A percentile compares a stretch with the other conserved stretches of the same genome.
These are phyloP conservation scores for Leptoteleia sp. DNA, from an alignment of 1,140 invertebrate species.

Conservation along the genomic window DNA sequence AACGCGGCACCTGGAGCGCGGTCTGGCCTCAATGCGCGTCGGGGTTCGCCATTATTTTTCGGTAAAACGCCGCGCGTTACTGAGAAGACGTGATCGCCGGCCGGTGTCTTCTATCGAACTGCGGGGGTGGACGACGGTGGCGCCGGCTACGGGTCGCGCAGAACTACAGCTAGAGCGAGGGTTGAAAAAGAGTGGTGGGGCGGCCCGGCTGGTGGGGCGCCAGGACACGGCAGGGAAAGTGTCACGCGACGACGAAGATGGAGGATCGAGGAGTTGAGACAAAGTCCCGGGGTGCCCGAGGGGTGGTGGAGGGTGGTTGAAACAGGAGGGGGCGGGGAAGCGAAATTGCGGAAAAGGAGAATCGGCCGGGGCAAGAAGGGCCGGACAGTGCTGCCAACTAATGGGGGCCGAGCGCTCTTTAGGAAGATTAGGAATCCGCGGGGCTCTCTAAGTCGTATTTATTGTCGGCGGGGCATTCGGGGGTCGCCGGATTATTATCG, in stretches of 20 bases:
- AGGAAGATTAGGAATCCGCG: conserved; percentile 14
- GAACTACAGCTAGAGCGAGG: conserved; percentile 53
- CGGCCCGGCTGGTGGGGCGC: conserved; percentile 43
- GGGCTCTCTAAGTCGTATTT: no score
- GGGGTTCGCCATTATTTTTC: conserved; percentile 52
- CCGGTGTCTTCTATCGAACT: conserved; percentile 81
- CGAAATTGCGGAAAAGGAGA: conserved; percentile 34
- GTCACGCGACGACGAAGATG: conserved; percentile 64
- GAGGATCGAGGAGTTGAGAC: conserved; percentile 41
- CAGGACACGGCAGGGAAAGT: conserved; percentile 62
- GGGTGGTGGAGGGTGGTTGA: no score
- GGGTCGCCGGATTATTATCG: conserved; percentile 20
- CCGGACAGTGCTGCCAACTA: conserved; percentile 46
- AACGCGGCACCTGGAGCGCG: background rate
- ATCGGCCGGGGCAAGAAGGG: conserved; percentile 3
- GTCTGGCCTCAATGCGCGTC: conserved; percentile 15
- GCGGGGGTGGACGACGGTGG: conserved; percentile 77
- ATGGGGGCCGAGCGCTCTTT: conserved; percentile 26
- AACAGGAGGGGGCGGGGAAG: background rate
- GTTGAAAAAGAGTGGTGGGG: conserved; percentile 37
- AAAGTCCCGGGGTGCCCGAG: no score
- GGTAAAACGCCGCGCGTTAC: conserved; percentile 31
- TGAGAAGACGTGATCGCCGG: conserved; percentile 71
- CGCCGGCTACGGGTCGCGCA: conserved; percentile 65
- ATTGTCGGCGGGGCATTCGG: conserved; percentile 6